Evolutionary conservation across 2,888 invertebrate species (phyloP).

Genomic region (Glaucopsyche alexis): DNA sequence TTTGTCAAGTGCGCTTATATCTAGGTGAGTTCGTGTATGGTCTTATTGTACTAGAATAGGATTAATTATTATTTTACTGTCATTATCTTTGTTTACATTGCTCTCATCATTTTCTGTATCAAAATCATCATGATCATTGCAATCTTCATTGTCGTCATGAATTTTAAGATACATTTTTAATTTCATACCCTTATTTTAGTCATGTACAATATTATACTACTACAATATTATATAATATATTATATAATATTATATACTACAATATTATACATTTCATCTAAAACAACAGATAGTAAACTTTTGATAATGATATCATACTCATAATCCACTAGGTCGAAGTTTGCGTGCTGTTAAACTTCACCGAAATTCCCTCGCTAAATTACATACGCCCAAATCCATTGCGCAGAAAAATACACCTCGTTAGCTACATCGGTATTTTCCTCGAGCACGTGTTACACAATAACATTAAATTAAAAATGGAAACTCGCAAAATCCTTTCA

Average conservation of each 20-base stretch:
- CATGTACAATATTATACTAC: too few species aligned
- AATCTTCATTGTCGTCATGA: too few species aligned
- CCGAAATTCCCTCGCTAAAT: slow-evolving; percentile 15
- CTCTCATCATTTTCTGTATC: too few species aligned
- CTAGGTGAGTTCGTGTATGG: neutral
- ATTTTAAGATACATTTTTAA: too few species aligned
- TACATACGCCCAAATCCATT: slow-evolving; percentile 4
- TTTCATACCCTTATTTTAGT: too few species aligned
- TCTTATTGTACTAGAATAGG: neutral
- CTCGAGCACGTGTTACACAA: slow-evolving; percentile 9
- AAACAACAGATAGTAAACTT: neutral
- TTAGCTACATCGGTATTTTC: slow-evolving; percentile 17
- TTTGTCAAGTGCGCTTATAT: neutral
- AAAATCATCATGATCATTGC: too few species aligned
- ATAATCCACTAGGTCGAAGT: neutral
- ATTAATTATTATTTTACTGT: neutral
- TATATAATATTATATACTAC: too few species aligned
- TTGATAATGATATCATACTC: neutral
- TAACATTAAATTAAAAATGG: slow-evolving; percentile 24
- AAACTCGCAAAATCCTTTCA: slow-evolving; percentile 13
- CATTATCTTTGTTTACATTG: neutral
- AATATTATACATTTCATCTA: too few species aligned
- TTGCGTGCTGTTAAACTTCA: neutral
- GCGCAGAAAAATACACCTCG: slow-evolving; percentile 20
- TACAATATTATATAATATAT: too few species aligned